Conservation (phyloP, 2,113 vertebrate species). For the Fregata magnificens region DNA sequence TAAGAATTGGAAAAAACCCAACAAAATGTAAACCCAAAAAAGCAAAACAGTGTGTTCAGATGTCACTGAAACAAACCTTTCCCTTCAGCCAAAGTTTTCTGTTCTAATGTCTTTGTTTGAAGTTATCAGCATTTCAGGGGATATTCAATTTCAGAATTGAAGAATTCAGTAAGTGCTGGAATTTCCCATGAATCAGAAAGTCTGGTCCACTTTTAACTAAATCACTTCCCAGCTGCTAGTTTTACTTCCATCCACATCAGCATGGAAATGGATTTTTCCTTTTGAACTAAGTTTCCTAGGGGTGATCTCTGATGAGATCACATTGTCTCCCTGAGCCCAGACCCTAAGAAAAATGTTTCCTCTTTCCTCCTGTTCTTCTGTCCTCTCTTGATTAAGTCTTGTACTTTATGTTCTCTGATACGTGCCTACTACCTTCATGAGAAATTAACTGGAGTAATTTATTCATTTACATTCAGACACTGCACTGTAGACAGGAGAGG, state of each 20-base stretch:
- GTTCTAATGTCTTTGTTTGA: neutral
- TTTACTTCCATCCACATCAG: neutral
- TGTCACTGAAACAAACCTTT: neutral
- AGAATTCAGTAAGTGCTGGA: neutral
- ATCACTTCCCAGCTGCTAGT: neutral
- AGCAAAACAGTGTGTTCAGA: neutral
- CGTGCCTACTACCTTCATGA: neutral
- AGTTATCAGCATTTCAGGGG: neutral
- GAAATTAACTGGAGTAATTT: conserved; percentile 34
- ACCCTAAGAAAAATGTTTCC: neutral
- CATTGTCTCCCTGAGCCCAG: neutral
- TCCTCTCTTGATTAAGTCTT: neutral
- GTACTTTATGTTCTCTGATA: neutral
- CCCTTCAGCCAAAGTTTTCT: neutral
- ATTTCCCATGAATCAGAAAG: neutral
- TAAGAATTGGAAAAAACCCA: neutral
- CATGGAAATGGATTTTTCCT: neutral
- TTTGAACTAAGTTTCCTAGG: neutral
- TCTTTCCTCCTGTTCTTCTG: neutral
- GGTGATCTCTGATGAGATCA: neutral
- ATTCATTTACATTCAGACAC: neutral
- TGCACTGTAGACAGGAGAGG: neutral
- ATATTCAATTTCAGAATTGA: neutral
- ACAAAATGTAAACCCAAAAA: neutral
- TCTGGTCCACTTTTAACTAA: neutral